Evolutionary conservation across 2,113 vertebrate species (phyloP), one percentile per base, ranked within the genome.

Genomic region (Sclerurus mexicanus): DNA sequence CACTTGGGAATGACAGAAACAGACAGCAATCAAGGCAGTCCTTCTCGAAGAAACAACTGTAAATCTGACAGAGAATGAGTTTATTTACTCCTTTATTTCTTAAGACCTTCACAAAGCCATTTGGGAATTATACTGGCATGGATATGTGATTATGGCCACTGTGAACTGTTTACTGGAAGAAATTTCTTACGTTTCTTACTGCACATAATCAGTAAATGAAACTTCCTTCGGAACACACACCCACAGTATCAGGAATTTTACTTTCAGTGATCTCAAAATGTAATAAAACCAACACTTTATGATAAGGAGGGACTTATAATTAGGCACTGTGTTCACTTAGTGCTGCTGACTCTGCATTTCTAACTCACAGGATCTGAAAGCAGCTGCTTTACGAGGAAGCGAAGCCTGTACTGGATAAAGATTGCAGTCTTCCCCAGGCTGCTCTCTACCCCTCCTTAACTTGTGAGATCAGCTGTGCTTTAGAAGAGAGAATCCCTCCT

Each of bases 41-140:
- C 49, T 84, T 55, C 73, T 67, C 52, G 73, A 93, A 81, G 73
- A 59, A 92, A 72, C 60, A 84, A 46, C 83, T 67, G 47, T 60
- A 93, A 74, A 88, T 86, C 83, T 88, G 79, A 82, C 83, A 94
- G 69, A 75, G 56, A 91, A 94, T 12, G 52, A 85, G 69, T 92
- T 95, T 88, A 82, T 95, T 92, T 95, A 87, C 60, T 85, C 31
- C 47, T 75, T 75, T 59, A 4, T 35, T 92, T 87, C 87, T 89
- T 85, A 44, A 92, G 60, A 87, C 37, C 53, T 81, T 83, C 56
- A 56, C 47, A 71, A 69, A 74, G 33, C 37, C 63, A 35, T 77
- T 28, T 87, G 87, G 68, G 85, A 90, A 80, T 92, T 90, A 60
- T 23, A 59, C 14, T 21, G 44, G 62, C 22, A 58, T 37, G 6